Percentiles rank a stretch among this genome's conserved stretches.
Evolutionary conservation across 53 echinoderm and acorn worm genomes (phyloP).

Genomic region (Pentamera pediparva): DNA sequence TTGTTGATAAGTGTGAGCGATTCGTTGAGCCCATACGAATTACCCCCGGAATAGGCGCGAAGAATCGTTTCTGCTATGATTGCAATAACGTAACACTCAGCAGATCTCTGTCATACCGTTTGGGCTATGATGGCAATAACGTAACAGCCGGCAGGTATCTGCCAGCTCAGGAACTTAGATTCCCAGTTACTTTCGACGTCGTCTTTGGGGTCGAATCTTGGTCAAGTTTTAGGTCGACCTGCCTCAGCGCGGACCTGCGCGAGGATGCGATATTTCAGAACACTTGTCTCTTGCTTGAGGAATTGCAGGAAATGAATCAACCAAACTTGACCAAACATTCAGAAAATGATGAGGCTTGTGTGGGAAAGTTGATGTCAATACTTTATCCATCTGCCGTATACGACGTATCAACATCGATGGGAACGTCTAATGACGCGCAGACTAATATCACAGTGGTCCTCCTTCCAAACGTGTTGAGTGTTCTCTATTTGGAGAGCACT

Average conservation of each 20-base stretch:
- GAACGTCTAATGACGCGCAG: background rate
- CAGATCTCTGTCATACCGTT: background rate
- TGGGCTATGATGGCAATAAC: background rate
- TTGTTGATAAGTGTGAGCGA: background rate
- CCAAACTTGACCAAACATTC: background rate
- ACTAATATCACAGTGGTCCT: background rate
- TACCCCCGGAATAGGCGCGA: background rate
- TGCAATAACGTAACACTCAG: background rate
- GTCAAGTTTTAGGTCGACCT: background rate
- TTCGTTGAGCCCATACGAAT: background rate
- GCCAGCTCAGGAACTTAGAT: no score
- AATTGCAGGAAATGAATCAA: background rate
- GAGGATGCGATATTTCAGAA: conserved; percentile 10
- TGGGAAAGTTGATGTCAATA: background rate
- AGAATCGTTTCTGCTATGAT: background rate
- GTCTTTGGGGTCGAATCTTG: conserved; percentile 19
- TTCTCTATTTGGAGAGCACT: background rate
- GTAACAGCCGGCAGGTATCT: background rate
- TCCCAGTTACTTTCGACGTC: conserved; percentile 21
- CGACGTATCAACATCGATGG: background rate
- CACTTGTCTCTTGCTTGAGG: conserved; percentile 5
- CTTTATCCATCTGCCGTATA: background rate
- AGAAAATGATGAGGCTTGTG: background rate
- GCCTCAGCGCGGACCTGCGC: background rate
- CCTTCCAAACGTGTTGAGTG: background rate